Base-by-base conservation (phyloP, 1,140 invertebrate species). In the Macrosteles quadrilineatus region DNA sequence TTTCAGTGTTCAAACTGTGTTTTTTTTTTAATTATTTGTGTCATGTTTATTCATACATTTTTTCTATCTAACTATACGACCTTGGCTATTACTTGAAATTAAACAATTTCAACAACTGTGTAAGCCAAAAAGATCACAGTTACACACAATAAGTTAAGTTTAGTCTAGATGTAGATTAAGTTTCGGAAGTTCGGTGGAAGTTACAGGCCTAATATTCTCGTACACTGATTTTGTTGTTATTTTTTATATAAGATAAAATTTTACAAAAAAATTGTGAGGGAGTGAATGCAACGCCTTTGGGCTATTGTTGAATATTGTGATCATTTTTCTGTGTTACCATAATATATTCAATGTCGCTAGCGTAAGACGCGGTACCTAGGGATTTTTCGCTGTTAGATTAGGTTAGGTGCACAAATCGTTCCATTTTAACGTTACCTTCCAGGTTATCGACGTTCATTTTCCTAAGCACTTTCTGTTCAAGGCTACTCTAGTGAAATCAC, bases 191-290 rank as follows among this genome's bases (percentile, higher is more conserved):
- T 30, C 14, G 11, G 55, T 4, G 25, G 23, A 59, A 59, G 55
- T 29, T 59, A 59, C 55, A 21, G 55, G 55, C 55, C 55, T 59
- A 59, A 59, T 59, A 59, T 59, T 59, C 55, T 59, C 14, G 21
- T 17, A 50, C 55, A 59, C 55, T 59, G 21, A 59, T 59, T 59
- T 59, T 59, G 27, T 59, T 59, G 55, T 59, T 59, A 29, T 59
- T 59, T 59, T 30, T 27, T 59, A 59, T 59, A 59, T 59, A 59
- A 59, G 21, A 59, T 9, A 1, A 30, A 59, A 59, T 27, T 27
- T 59, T 14, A 27, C 27, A 59, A 4, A 11, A 29, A 59, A 59
- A 27, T n/a, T n/a, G n/a, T n/a, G 21, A 27, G 55, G 6, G 27
- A 2, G 55, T 23, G 55, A 21, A 21, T 21, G 55, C 25, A n/a